phyloP scores from a whole-genome alignment of 1,140 invertebrate species.

The Stegodyphus dumicola region DNA sequence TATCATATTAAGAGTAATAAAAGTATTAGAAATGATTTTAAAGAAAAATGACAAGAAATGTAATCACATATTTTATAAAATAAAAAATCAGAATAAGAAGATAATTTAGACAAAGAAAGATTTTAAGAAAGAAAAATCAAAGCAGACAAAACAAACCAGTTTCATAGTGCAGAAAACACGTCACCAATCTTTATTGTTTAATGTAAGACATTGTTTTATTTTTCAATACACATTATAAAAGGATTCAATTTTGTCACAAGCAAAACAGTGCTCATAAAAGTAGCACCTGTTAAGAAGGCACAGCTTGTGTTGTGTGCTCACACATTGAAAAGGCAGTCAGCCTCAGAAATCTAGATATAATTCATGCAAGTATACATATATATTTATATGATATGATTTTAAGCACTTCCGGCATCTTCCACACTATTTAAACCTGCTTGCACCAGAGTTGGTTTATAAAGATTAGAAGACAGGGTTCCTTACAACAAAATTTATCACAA shows the following conservation, averaged over 20 bases:
- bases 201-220: constrained; percentile 39
- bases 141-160: no score
- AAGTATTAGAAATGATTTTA: no score
- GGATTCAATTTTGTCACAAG: constrained; percentile 53
- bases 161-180: background rate
- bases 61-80: no score
- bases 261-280: constrained; percentile 57
- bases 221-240: constrained; percentile 51
- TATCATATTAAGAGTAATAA: no score
- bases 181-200: background rate
- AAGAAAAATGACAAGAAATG: no score
- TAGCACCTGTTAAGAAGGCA: constrained; percentile 59
- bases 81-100: no score
- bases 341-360: constrained; percentile 17
- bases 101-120: no score
- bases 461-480: background rate
- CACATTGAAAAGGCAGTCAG: constrained; percentile 19
- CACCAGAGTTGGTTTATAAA: background rate
- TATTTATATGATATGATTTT: constrained; percentile 57
- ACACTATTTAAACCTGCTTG: background rate
- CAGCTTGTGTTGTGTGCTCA: constrained; percentile 57
- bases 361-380: constrained; percentile 41
- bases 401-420: constrained; percentile 45
- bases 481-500: no score
- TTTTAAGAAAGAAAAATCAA: no score